phyloP scores from a whole-genome alignment of 2,113 vertebrate genomes.

The Nycticryphes semicollaris region DNA sequence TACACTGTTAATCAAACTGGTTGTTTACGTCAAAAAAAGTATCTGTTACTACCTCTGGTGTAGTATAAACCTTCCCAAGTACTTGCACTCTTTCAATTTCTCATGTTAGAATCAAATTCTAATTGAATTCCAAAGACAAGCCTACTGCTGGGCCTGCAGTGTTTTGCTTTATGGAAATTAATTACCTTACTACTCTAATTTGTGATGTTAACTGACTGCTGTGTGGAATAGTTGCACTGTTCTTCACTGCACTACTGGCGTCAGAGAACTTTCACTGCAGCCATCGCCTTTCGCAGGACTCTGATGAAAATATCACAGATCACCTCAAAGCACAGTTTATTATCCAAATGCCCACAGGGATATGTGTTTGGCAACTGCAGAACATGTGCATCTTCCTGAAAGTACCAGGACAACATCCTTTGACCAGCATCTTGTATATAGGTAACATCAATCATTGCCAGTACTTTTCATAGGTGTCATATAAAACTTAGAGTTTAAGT shows the following conservation, averaged over 20 bases:
- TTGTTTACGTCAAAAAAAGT: neutral
- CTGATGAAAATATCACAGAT: neutral
- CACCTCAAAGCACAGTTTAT: neutral
- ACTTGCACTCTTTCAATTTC: neutral
- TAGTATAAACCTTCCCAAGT: constrained; percentile 1
- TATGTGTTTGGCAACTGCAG: neutral
- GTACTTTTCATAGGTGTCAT: neutral
- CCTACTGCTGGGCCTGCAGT: neutral
- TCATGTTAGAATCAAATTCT: neutral
- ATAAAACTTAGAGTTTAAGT: neutral
- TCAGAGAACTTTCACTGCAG: neutral
- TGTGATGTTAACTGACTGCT: neutral
- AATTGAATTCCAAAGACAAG: neutral
- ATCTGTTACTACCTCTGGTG: neutral
- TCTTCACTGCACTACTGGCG: neutral
- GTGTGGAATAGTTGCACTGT: neutral
- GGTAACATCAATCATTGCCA: neutral
- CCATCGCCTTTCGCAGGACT: neutral
- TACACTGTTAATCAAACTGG: neutral
- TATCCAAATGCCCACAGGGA: neutral
- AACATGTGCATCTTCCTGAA: neutral
- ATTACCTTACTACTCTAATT: neutral
- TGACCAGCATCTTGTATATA: neutral
- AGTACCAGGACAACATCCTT: neutral
- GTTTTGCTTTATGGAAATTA: neutral